Conservation (phyloP, 2,113 vertebrate species). For the Hippocampus abdominalis region DNA sequence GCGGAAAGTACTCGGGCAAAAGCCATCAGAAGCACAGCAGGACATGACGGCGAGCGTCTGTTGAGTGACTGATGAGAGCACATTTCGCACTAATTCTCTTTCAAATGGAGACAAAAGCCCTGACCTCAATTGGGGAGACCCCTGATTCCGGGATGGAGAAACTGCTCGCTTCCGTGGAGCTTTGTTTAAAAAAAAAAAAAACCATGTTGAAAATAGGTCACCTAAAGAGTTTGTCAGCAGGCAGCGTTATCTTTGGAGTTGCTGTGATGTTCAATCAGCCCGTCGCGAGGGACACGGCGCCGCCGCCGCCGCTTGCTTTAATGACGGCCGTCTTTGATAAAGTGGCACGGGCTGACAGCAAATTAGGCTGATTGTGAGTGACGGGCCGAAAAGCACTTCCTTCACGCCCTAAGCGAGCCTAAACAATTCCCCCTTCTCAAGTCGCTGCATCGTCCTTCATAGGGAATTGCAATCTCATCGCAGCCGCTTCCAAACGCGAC, state of each 20-base stretch:
- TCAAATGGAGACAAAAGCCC: conserved; percentile 3
- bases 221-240: conserved; percentile 62
- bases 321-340: conserved; percentile 46
- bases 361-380: conserved; percentile 44
- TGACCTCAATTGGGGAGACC: conserved; percentile 1
- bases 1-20: neutral
- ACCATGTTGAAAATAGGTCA: conserved; percentile 77
- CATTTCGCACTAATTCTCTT: conserved; percentile 9
- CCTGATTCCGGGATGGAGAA: conserved; percentile 29
- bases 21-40: neutral
- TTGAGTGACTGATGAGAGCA: neutral
- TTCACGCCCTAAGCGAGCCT: neutral
- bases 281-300: conserved; percentile 34
- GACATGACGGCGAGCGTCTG: neutral
- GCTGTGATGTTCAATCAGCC: conserved; percentile 27
- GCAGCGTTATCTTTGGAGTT: conserved; percentile 51
- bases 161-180: conserved; percentile 51
- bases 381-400: conserved; percentile 33
- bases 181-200: conserved; percentile 66
- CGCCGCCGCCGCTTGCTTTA: conserved; percentile 28
- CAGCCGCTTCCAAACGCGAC: too few species aligned
- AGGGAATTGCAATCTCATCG: too few species aligned
- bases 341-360: conserved; percentile 42
- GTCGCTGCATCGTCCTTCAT: too few species aligned
- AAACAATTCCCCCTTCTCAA: conserved; percentile 21